phyloP scores from a whole-genome alignment of 2,113 vertebrate genomes.

The Aegithalos caudatus region DNA sequence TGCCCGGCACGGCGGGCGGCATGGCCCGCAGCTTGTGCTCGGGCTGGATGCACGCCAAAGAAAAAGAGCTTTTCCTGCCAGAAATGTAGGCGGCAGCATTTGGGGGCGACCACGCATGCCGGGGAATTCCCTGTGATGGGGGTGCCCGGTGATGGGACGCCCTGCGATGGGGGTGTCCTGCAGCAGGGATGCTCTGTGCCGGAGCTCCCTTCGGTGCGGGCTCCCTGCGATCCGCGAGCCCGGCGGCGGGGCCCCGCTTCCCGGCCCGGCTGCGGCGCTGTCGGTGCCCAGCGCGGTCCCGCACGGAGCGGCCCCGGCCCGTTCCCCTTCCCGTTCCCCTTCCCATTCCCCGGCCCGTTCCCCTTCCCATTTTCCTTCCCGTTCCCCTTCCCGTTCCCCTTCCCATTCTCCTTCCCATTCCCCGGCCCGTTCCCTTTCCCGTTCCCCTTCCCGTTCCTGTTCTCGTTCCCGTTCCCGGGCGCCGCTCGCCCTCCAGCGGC shows the following conservation, averaged over 20 bases:
- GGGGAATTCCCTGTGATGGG: too few species aligned
- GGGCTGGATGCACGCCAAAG: accelerated
- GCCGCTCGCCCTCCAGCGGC: background rate
- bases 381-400: background rate
- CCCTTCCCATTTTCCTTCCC: background rate
- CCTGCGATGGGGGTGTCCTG: background rate
- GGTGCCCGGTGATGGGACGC: too few species aligned
- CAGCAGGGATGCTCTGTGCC: accelerated
- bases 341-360: background rate
- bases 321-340: background rate
- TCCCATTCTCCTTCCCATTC: background rate
- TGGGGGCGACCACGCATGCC: background rate
- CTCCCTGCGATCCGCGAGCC: too few species aligned
- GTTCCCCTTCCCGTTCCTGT: background rate
- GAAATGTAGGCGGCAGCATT: accelerated
- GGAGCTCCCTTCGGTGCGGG: background rate
- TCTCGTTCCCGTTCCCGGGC: background rate
- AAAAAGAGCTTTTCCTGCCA: background rate
- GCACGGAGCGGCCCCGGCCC: background rate
- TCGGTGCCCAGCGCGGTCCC: background rate
- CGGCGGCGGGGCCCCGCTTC: too few species aligned
- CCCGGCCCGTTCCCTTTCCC: background rate
- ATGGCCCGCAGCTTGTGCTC: background rate
- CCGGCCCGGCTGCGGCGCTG: background rate
- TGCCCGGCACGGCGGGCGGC: accelerated